Percentiles rank a stretch among this genome's conserved stretches.
Evolutionary conservation across 92 coral and sea anemone species (phyloP).

Genomic region (Nematostella vectensis): DNA sequence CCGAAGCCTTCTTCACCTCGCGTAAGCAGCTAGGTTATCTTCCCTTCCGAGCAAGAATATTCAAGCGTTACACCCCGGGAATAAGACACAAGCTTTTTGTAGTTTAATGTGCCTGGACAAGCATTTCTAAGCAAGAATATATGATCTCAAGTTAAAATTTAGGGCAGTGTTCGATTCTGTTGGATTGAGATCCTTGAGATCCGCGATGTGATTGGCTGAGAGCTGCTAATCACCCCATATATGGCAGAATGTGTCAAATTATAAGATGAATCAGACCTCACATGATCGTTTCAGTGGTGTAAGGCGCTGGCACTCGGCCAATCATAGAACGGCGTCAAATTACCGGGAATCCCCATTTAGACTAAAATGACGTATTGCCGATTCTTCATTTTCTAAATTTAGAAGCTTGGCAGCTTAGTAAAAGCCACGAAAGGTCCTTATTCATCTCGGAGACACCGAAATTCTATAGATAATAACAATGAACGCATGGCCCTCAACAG

Average conservation of each 20-base stretch:
- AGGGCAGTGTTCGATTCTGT: not conserved
- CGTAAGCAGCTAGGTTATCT: not conserved
- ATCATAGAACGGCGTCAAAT: conserved; percentile 17
- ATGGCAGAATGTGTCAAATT: not conserved
- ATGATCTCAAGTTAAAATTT: not conserved
- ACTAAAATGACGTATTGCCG: conserved; percentile 7
- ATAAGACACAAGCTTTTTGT: not conserved
- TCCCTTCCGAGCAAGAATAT: not conserved
- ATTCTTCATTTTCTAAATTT: not conserved
- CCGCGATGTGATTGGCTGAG: conserved; percentile 38
- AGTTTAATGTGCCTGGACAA: not conserved
- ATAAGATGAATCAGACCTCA: conserved; percentile 1
- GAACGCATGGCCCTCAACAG: too few relatives aligned
- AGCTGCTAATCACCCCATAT: not conserved
- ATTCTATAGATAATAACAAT: too few relatives aligned
- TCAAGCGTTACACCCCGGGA: not conserved
- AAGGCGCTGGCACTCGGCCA: conserved; percentile 12
- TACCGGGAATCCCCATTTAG: conserved; percentile 48
- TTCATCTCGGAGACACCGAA: too few relatives aligned
- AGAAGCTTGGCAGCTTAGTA: too few relatives aligned
- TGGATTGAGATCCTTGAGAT: conserved; percentile 48
- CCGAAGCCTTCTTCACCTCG: not conserved
- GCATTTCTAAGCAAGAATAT: not conserved
- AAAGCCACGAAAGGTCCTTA: too few relatives aligned
- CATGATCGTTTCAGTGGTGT: not conserved